These are phyloP conservation scores for Pseudotriccus pelzelni DNA, from an alignment of 2,797 vertebrate genomes.

Conservation along the genomic window DNA sequence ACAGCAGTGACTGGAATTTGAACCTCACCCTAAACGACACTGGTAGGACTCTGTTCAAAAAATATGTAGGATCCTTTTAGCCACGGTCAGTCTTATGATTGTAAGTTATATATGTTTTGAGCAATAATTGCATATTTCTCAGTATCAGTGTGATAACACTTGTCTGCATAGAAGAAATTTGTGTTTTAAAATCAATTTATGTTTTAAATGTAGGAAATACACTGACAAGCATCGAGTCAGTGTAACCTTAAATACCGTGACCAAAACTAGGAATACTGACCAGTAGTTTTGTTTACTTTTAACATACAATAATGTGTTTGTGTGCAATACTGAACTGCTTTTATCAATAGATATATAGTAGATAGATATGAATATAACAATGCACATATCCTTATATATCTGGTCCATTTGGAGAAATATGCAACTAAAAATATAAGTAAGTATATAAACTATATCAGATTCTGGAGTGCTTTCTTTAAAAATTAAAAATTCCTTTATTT, in stretches of 20 bases:
- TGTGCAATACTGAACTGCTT: not conserved
- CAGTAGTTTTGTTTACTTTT: not conserved
- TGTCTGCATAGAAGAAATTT: not conserved
- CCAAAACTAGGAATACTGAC: not conserved
- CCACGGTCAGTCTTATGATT: accelerated
- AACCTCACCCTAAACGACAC: not conserved
- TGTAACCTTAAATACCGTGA: not conserved
- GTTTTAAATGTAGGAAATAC: not conserved
- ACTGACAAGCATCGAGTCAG: not conserved
- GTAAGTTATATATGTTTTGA: not conserved
- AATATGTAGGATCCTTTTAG: not conserved
- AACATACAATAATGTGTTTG: not conserved
- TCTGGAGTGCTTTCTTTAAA: not conserved
- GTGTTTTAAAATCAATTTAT: not conserved
- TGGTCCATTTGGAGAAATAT: not conserved
- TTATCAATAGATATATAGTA: not conserved
- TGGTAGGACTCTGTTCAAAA: not conserved
- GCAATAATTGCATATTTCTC: not conserved
- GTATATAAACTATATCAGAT: not conserved
- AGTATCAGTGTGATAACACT: not conserved
- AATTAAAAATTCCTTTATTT: not conserved
- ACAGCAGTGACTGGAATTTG: not conserved
- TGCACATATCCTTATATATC: not conserved
- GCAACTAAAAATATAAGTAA: not conserved
- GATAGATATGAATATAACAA: not conserved